Base-by-base conservation (phyloP, 2,797 vertebrate species). In the Rallus crepitans region DNA sequence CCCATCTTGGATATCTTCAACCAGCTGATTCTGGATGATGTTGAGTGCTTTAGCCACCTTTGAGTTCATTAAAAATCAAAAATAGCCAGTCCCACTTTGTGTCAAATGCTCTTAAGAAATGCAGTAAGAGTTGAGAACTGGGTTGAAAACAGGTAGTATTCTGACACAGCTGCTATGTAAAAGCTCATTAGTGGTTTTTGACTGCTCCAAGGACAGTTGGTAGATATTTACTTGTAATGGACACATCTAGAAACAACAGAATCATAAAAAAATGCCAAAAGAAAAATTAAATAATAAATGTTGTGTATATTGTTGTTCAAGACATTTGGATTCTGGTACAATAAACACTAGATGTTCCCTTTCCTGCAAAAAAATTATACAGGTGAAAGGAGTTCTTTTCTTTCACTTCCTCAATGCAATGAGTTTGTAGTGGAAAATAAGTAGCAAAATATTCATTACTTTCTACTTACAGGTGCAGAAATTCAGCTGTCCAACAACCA, bases 121-220 rank as follows among this genome's bases (percentile, higher is more conserved):
- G 20, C 45, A 53, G 37, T 40, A 82, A 72, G 37, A 70, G 31
- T 9, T 0, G 4, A 63, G 40, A 89, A 61, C 85, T 64, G 66
- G 40, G 53, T 92, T 70, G n/a, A 79, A 92, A 93, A 86, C 82
- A 89, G 78, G 89, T 73, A 92, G 78, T 85, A 92, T 75, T 45
- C 53, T 87, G 71, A 92, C 48, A 69, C 25, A 82, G 75, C 78
- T 85, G 75, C 68, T 80, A 71, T 83, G 28, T 73, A 63, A 48
- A 63, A 91, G 69, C 35, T 90, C 90, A 82, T 89, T 82, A 84
- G 71, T 77, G 63, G 75, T 72, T 96, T 93, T 70, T 90, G 52
- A 76, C 59, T 56, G 48, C 42, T 89, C 71, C 71, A 87, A 96
- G 42, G 52, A 82, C 83, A 94, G 78, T n/a, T 82, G 45, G 63